Percentiles rank a stretch among this genome's conserved stretches.
phyloP scores from a whole-genome alignment of 2,113 vertebrate genomes.

The Tenebrosternarchus preto region DNA sequence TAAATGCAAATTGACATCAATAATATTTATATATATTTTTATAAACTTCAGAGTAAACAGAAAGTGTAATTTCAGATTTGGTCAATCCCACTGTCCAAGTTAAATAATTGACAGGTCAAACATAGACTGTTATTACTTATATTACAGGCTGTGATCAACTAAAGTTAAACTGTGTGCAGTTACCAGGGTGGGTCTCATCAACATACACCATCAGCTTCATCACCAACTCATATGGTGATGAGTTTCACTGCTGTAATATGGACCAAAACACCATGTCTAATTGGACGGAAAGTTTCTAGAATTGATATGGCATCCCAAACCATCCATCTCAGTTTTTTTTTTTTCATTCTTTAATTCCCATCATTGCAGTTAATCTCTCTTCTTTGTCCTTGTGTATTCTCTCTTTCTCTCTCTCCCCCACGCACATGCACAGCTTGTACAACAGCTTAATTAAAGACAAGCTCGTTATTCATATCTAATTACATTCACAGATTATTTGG shows the following conservation, averaged over 20 bases:
- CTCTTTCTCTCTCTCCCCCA: neutral
- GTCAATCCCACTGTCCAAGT: neutral
- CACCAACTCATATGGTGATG: neutral
- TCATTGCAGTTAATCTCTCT: neutral
- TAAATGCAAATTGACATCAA: too few relatives aligned
- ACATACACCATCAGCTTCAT: neutral
- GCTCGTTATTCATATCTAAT: conserved; percentile 16
- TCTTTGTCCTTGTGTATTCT: neutral
- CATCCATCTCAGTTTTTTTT: neutral
- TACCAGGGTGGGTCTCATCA: neutral
- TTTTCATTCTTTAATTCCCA: neutral
- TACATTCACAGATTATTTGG: conserved; percentile 11
- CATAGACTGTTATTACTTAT: neutral
- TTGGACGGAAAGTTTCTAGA: neutral
- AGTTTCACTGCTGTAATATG: neutral
- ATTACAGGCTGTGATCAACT: neutral
- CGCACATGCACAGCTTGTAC: conserved; percentile 1
- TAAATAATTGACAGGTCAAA: neutral
- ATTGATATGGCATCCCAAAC: neutral
- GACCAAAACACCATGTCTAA: neutral
- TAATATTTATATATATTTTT: too few relatives aligned
- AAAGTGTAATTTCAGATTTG: neutral
- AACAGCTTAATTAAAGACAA: conserved; percentile 4
- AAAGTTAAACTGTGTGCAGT: neutral
- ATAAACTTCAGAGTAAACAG: neutral